phyloP scores from a whole-genome alignment of 2,888 invertebrate genomes.

The Archaeoteleia sp. region DNA sequence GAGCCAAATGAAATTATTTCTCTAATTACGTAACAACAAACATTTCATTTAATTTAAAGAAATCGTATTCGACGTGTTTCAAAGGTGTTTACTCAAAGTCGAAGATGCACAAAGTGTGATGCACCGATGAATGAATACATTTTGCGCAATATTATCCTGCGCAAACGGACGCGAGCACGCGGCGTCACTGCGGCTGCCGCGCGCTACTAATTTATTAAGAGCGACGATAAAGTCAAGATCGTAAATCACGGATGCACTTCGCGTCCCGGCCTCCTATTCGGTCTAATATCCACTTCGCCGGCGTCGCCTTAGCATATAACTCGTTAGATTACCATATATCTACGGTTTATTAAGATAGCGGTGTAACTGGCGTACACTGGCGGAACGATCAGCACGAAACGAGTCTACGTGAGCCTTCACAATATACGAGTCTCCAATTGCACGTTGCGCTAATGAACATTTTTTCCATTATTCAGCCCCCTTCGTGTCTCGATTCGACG shows the following conservation, averaged over 20 bases:
- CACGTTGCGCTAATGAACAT: slow-evolving; percentile 30
- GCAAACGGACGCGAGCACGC: slow-evolving; percentile 11
- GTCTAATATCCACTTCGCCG: slow-evolving; percentile 57
- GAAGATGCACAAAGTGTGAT: slow-evolving; percentile 15
- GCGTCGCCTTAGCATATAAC: slow-evolving; percentile 58
- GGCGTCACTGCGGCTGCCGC: slow-evolving; percentile 34
- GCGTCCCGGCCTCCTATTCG: slow-evolving; percentile 51
- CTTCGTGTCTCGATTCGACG: not conserved
- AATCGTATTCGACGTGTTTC: too few relatives aligned
- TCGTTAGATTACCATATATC: slow-evolving; percentile 59
- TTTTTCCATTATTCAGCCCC: slow-evolving; percentile 23
- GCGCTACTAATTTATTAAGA: slow-evolving; percentile 57
- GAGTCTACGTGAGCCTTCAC: slow-evolving; percentile 39
- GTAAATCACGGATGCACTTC: slow-evolving; percentile 52
- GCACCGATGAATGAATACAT: slow-evolving; percentile 45
- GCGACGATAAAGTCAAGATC: slow-evolving; percentile 56
- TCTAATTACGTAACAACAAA: too few relatives aligned
- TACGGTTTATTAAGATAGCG: slow-evolving; percentile 65
- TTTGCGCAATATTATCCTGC: slow-evolving; percentile 28
- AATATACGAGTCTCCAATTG: slow-evolving; percentile 32
- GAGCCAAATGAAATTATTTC: too few relatives aligned
- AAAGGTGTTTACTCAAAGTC: too few relatives aligned
- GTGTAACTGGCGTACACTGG: slow-evolving; percentile 51
- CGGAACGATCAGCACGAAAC: slow-evolving; percentile 40
- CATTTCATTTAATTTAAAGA: too few relatives aligned